Base-by-base conservation (phyloP, 2,113 vertebrate genomes). In the Haplochromis vanheusdeni region DNA sequence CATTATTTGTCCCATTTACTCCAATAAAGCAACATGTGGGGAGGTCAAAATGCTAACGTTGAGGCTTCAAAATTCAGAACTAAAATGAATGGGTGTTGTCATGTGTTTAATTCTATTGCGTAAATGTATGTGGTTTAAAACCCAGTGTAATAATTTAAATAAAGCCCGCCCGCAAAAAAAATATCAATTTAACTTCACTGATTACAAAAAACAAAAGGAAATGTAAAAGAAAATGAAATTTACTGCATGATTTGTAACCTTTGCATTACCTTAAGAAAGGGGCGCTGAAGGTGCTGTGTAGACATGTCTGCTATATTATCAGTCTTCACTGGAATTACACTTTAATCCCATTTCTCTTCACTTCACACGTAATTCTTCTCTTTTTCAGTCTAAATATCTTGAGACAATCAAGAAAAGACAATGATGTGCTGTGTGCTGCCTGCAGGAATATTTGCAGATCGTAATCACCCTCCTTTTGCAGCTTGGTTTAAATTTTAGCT, bases 401-500 rank as follows among this genome's bases (percentile, higher is more conserved):
- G 19, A 79, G 65, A 86, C 80, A 89, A 40, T 4, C 56, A 7
- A 68, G 85, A 93, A 55, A 54, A 86, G 65, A 82, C 62, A 16
- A 51, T 81, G 85, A 85, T 60, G 75, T 73, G 42, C 19, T 60
- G 80, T 58, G 56, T 83, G 77, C 12, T 82, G 68, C 88, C 89
- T 84, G 86, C 65, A 85, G 86, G 81, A 87, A 80, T 83, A 83
- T 89, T 83, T 82, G 28, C 81, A 86, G 80, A 90, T 93, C 19
- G 45, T 89, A 82, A 91, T 93, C 90, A 88, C 83, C 79, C 47
- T 80, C 75, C 28, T 83, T 86, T 87, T 82, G 87, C 84, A 31
- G 88, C 81, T 85, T 83, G 83, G 89, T 92, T 87, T 68, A 80
- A 87, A 85, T 86, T 85, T 81, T 35, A 65, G 86, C 86, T 91